These are phyloP conservation scores for Sphaeramia orbicularis DNA, from an alignment of 2,797 vertebrate genomes.

Conservation along the genomic window DNA sequence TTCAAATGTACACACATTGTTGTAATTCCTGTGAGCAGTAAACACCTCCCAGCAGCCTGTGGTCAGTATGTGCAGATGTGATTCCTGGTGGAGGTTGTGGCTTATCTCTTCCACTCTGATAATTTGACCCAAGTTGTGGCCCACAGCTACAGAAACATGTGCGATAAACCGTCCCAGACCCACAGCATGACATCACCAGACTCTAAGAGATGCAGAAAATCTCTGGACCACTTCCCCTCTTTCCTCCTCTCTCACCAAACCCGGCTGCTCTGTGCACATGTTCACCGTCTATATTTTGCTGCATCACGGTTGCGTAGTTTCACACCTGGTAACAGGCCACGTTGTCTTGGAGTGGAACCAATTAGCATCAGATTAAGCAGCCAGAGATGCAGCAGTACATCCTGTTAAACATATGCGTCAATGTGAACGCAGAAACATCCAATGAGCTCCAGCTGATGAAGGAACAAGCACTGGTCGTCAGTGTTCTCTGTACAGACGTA, in stretches of 20 bases:
- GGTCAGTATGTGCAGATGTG: conserved; percentile 47
- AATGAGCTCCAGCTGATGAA: conserved; percentile 43
- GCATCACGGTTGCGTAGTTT: conserved; percentile 51
- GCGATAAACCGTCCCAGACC: conserved; percentile 63
- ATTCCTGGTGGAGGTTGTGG: conserved; percentile 32
- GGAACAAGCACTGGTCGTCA: conserved; percentile 30
- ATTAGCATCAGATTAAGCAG: neutral
- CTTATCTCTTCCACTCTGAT: conserved; percentile 31
- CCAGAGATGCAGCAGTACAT: conserved; percentile 7
- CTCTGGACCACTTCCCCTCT: neutral
- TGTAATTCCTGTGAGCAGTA: neutral
- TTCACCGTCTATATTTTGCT: conserved; percentile 23
- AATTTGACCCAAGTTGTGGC: conserved; percentile 41
- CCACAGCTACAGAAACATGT: conserved; percentile 71
- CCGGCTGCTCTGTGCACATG: conserved; percentile 33
- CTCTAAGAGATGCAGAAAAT: conserved; percentile 27
- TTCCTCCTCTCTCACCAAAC: conserved; percentile 4
- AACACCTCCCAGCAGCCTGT: conserved; percentile 9
- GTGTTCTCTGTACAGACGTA: conserved; percentile 9
- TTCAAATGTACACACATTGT: neutral
- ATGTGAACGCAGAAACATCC: conserved; percentile 35
- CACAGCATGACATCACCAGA: conserved; percentile 64
- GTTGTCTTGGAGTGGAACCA: neutral
- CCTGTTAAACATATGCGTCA: conserved; percentile 24
- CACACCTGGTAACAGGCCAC: conserved; percentile 56